Evolutionary conservation across 2,113 vertebrate genomes (phyloP), one percentile per base, ranked within the genome.

Genomic region (Pseudonaja textilis): DNA sequence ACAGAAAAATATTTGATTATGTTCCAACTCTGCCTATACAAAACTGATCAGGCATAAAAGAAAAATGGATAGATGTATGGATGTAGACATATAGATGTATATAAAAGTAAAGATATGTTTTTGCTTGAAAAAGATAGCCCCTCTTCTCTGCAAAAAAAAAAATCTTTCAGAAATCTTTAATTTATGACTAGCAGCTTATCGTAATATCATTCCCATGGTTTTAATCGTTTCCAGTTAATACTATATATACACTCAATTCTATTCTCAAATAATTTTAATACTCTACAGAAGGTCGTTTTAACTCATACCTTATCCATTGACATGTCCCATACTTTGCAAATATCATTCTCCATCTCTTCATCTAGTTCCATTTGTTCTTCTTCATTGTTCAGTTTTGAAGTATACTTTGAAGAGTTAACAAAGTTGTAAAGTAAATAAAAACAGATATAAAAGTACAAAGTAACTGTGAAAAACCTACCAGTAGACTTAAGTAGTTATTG

Each of bases 291-390:
- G 1, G 0, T 10, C 18, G 16, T 3, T 59, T 0, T 20, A 57
- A 25, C 93, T 29, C 87, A 57, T 96, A 99, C 99, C 99, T 99
- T 98, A 90, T 99, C 98, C 99, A 99, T 99, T 0, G 99, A 99
- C 99, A 99, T 99, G 96, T 99, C 99, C 99, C 99, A 99, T n/a
- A 99, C 98, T 97, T 97, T 98, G 96, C 99, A 99, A 20, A 99
- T 98, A 87, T 99, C 98, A 29, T 98, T 98, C 96, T 99, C 99
- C 91, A 98, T 97, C 92, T 99, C 98, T 90, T 99, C 98, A 55
- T 98, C 97, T 92, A 99, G 97, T 47, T 99, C 98, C 50, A 96
- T 91, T 26, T 94, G 96, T 47, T 89, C 54, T 11, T 88, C 96
- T 90, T 95, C 96, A 4, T 97, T 95, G 45, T 95, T 95, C 12